A percentile compares a stretch with the other conserved stretches of the same genome.
Conservation (phyloP, 2,113 vertebrate species). For the Miniopterus natalensis region DNA sequence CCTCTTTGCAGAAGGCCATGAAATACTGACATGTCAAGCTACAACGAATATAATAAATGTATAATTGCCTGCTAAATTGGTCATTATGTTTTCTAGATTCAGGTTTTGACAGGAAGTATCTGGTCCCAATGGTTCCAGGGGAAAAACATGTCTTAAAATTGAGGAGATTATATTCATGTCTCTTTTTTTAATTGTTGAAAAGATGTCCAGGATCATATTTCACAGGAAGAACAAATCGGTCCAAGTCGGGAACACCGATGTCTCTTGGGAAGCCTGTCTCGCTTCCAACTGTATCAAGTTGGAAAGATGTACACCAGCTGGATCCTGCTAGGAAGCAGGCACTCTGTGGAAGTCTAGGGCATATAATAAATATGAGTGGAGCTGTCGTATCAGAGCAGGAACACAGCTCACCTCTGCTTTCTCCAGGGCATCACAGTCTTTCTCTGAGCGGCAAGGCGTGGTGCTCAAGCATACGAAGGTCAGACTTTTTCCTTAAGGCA, state of each 20-base stretch:
- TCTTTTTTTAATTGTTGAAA: conserved; percentile 57
- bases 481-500: neutral
- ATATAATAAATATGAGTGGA: neutral
- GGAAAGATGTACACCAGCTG: neutral
- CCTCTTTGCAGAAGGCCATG: conserved; percentile 4
- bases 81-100: conserved; percentile 58
- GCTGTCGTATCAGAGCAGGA: neutral
- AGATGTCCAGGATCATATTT: conserved; percentile 33
- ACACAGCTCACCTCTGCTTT: rapidly evolving
- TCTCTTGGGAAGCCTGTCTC: neutral
- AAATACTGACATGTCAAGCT: conserved; percentile 23
- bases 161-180: conserved; percentile 49
- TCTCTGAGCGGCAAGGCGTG: neutral
- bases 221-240: conserved; percentile 58
- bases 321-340: neutral
- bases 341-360: neutral
- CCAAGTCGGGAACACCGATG: neutral
- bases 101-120: conserved; percentile 42
- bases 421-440: neutral
- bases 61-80: conserved; percentile 56
- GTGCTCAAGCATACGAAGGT: neutral
- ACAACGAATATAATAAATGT: conserved; percentile 42
- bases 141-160: neutral
- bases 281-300: no score
- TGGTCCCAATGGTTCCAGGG: neutral